Base-by-base conservation (phyloP, 2,113 vertebrate species). In the Corythoichthys haematopterus region DNA sequence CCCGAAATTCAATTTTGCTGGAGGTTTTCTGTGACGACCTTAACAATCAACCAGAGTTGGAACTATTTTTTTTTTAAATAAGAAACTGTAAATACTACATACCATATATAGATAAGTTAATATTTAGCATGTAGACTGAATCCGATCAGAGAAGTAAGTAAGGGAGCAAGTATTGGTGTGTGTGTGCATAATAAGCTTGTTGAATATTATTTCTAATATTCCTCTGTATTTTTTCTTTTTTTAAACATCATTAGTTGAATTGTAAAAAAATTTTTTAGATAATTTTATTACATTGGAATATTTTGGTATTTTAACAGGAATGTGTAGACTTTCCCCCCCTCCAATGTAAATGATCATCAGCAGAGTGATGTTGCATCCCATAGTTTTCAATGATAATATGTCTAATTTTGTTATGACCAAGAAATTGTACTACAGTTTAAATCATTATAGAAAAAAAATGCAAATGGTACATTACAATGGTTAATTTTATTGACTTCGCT, bases 351-450 rank as follows among this genome's bases (percentile, higher is more conserved):
- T 78, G 73, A 73, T 71, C 65, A 13, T 65, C 67, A 56, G n/a
- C 35, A 66, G 46, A 71, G 59, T 45, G 64, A 65, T 20, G 80
- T 74, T 51, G 36, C 36, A 51, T 74, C 63, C 58, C 50, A 67
- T 63, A 11, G 60, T 66, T 70, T 52, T 75, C 56, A 60, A 6
- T 58, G 72, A 59, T 50, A 78, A 64, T 75, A 71, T 28, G 52
- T 33, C 20, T 33, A 6, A 1, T 14, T 56, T 35, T 56, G 28
- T 1, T 56, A 13, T 36, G 2, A 28, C 35, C 35, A 6, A 6
- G 10, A 4, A 28, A 56, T 56, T 56, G 28, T 12, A 1, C 28
- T 36, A 33, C 33, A 56, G 7, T 56, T 56, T 35, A 12, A 56
- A 14, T 14, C 53, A 6, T 56, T 13, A 36, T 20, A 36, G 33